Conservation (phyloP, 2,888 invertebrate species). For the Dascillus cervinus region DNA sequence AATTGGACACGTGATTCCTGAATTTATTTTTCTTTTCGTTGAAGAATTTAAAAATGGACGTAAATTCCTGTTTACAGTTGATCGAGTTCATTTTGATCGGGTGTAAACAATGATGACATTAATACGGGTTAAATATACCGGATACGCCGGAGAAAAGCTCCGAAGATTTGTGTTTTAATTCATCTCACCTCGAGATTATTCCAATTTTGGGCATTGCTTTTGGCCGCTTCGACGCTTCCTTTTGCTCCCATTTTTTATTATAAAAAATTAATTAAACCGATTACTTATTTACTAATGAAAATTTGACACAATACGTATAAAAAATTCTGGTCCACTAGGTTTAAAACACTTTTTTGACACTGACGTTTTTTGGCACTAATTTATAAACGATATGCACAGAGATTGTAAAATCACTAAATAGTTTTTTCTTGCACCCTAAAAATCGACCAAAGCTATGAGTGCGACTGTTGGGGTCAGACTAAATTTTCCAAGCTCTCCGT, state of each 20-base stretch:
- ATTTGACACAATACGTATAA: constrained; percentile 10
- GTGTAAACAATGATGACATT: too few species aligned
- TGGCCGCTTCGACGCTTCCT: constrained; percentile 74
- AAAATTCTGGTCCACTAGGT: background rate
- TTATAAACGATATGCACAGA: constrained; percentile 19
- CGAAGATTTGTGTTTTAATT: constrained; percentile 1
- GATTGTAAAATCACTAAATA: constrained; percentile 18
- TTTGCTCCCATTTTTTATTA: constrained; percentile 61
- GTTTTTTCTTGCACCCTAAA: constrained; percentile 22
- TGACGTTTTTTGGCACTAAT: constrained; percentile 24
- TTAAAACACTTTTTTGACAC: too few species aligned
- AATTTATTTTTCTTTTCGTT: too few species aligned
- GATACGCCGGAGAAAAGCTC: background rate
- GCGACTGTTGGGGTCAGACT: constrained; percentile 40
- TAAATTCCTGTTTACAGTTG: too few species aligned
- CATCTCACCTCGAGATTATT: constrained; percentile 69
- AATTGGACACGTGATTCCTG: too few species aligned
- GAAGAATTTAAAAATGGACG: too few species aligned
- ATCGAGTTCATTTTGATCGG: too few species aligned
- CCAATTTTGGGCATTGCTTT: constrained; percentile 76
- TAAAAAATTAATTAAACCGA: background rate
- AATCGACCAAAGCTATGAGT: constrained; percentile 23
- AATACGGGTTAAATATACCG: too few species aligned
- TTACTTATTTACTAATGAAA: constrained; percentile 16
- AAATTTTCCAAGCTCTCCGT: constrained; percentile 33